Conservation (phyloP, 2,888 invertebrate genomes). For the Erynnis tages region DNA sequence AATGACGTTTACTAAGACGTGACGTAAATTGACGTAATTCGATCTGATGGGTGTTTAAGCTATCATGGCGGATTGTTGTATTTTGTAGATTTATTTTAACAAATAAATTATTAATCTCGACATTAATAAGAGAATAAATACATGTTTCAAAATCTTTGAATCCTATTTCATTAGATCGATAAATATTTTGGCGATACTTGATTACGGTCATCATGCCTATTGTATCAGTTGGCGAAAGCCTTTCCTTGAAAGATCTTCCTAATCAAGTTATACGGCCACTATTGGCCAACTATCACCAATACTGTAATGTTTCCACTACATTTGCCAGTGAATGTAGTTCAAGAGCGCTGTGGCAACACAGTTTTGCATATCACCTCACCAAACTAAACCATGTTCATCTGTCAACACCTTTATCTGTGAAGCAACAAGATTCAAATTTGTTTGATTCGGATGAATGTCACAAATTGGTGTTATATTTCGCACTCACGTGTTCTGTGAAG, state of each 20-base stretch:
- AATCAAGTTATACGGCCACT: conserved; percentile 14
- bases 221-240: no score
- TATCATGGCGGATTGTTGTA: no score
- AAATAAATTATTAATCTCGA: no score
- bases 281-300: conserved; percentile 47
- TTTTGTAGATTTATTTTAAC: no score
- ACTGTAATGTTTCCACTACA: conserved; percentile 48
- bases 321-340: conserved; percentile 61
- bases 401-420: conserved; percentile 32
- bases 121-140: no score
- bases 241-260: not conserved
- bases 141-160: no score
- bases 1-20: no score
- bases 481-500: conserved; percentile 14
- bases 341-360: conserved; percentile 59
- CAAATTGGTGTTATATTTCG: conserved; percentile 16
- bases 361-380: conserved; percentile 48
- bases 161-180: no score
- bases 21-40: no score
- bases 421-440: conserved; percentile 34
- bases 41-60: no score
- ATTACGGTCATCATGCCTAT: no score
- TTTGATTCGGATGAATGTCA: conserved; percentile 26
- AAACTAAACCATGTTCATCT: conserved; percentile 1
- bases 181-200: no score